Base-by-base conservation (phyloP, 2,888 invertebrate species). In the Diarsia dahlii region DNA sequence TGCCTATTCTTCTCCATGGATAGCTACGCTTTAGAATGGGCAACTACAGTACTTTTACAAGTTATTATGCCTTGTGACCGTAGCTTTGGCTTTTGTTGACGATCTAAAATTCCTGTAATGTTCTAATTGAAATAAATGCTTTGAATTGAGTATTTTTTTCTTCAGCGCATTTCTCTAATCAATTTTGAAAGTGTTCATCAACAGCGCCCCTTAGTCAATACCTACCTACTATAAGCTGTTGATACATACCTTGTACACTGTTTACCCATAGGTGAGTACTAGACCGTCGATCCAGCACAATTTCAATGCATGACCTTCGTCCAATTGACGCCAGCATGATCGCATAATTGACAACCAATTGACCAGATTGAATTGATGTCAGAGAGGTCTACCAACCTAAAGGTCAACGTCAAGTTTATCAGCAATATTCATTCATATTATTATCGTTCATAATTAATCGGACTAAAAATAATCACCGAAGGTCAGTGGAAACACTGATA, bases 261-360 rank as follows among this genome's bases (percentile, higher is more conserved):
- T 60, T 1, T 18, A 9, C 6, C 10, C 5, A 20, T 34, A 20
- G 2, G 8, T 20, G 2, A 50, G 2, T 28, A 50, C 8, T 6
- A 48, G 28, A 48, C 10, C 13, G 0, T 28, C 12, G 28, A n/a
- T 56, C 54, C 18, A 8, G 46, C 1, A 54, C 56, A 9, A 56
- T 34, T 56, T 56, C 13, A 70, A 72, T 69, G 15, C 6, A 15
- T 54, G n/a, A 20, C 52, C 73, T 63, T 15, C 1, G 8, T 54
- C 8, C 18, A 52, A 63, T 73, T 73, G 74, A 63, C 34, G 2
- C 15, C 8, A 23, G n/a, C 13, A 23, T n/a, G 18, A 72, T 52
- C 13, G 10, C 34, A 4, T 72, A 34, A 73, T 48, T 73, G 48
- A 52, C 52, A 28, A 15, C 15, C 28, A 64, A 65, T 64, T 64